Percentiles rank a stretch among this genome's conserved stretches.
Conservation (phyloP, 2,888 invertebrate species). For the Pyrrhosoma nymphula region DNA sequence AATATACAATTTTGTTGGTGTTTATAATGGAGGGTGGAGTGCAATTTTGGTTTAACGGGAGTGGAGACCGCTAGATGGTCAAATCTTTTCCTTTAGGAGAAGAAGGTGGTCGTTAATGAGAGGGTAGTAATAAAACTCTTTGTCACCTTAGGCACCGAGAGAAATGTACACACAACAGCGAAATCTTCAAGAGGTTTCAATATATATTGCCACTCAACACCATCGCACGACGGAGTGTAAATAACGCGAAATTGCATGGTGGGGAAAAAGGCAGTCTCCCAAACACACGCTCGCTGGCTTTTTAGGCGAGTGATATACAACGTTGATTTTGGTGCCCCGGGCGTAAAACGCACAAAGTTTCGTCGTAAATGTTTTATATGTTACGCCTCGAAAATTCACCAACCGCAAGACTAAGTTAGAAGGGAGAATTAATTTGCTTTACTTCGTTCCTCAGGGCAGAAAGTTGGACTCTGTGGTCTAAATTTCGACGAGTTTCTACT, state of each 20-base stretch:
- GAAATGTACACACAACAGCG: not conserved
- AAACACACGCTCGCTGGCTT: not conserved
- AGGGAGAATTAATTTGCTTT: not conserved
- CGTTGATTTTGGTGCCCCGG: not conserved
- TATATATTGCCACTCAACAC: not conserved
- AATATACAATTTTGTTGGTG: not conserved
- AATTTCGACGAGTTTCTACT: too few relatives aligned
- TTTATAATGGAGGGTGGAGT: not conserved
- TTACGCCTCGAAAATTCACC: not conserved
- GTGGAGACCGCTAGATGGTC: not conserved
- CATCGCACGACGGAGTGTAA: not conserved
- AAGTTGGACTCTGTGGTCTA: not conserved
- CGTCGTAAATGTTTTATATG: not conserved
- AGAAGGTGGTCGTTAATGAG: not conserved
- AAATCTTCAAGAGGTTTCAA: not conserved
- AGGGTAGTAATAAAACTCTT: not conserved
- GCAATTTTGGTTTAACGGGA: not conserved
- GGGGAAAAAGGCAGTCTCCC: not conserved
- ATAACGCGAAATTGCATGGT: not conserved
- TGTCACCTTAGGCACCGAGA: not conserved
- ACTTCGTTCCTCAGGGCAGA: not conserved
- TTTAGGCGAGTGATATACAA: not conserved
- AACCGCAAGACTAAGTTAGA: not conserved
- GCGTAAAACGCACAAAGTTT: not conserved
- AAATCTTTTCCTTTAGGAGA: not conserved